Base-by-base conservation (phyloP, 2,113 vertebrate genomes). In the Picathartes gymnocephalus region DNA sequence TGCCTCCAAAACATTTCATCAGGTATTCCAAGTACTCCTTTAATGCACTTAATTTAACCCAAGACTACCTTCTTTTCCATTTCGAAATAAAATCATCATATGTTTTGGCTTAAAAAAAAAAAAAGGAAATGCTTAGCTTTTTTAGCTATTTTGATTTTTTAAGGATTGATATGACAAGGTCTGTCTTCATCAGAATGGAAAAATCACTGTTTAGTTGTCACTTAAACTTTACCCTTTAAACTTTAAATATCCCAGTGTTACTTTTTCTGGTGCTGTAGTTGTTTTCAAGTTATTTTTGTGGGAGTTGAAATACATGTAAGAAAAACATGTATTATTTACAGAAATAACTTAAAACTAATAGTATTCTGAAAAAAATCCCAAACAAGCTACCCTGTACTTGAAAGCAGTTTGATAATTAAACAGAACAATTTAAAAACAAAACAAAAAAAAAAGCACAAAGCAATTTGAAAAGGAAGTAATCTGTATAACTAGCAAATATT, bases 401-500 rank as follows among this genome's bases (percentile, higher is more conserved):
- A 80, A 97, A 97, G 56, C 64, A 86, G 69, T 84, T 90, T 95
- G 66, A 82, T 81, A 87, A 93, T 93, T 93, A 93, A 92, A 93
- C 83, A 86, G 69, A 92, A 79, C 58, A 81, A 92, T 88, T 82
- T 76, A 66, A 88, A 88, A 90, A 95, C 72, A 86, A 86, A 86
- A 86, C 93, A 81, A 33, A 79, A 74, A 86, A 86, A 28, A 83
- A 77, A 85, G 89, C 13, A 9, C 72, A 54, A 96, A 96, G 69
- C 65, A 72, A 90, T 97, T 97, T 94, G 81, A 61, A 77, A 96
- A 92, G 91, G 95, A 96, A 92, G 79, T 94, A 88, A 97, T 94
- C 96, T 96, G 72, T 96, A 50, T 92, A 94, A 92, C 74, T 88
- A 96, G 92, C 91, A 98, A 97, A 96, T 90, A 95, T 94, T 95